These are phyloP conservation scores for Corythaeola cristata DNA, from an alignment of 2,113 vertebrate species.

Conservation along the genomic window DNA sequence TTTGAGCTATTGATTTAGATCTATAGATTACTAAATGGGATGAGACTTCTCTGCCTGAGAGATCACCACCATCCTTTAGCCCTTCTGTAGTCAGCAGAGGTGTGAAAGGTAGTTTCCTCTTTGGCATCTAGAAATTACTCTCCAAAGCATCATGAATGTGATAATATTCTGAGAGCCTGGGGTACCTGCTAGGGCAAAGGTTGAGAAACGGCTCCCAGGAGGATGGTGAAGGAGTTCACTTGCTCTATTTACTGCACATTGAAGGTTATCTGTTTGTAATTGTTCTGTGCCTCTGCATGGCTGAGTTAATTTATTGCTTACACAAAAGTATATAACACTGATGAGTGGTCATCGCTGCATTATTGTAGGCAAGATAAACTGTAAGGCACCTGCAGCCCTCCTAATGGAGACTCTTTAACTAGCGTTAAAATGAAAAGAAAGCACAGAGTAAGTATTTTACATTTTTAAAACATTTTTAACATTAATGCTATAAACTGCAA, in stretches of 20 bases:
- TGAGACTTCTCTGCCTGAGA: neutral
- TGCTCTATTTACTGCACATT: neutral
- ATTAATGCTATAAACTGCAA: neutral
- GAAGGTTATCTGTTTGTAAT: constrained; percentile 16
- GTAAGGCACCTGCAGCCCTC: neutral
- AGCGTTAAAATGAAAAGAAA: neutral
- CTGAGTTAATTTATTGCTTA: neutral
- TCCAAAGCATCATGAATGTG: neutral
- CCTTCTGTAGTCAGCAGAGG: neutral
- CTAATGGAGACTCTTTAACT: neutral
- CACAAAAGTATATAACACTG: neutral
- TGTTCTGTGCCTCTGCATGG: neutral
- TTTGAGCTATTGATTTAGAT: neutral
- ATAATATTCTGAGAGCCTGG: neutral
- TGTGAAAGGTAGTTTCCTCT: neutral
- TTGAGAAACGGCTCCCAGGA: neutral
- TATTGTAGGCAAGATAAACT: neutral
- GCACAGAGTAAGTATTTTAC: neutral
- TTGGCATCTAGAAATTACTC: neutral
- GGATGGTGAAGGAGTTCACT: neutral
- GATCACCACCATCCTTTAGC: neutral
- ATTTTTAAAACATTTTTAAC: neutral
- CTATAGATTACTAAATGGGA: neutral
- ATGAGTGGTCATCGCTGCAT: neutral
- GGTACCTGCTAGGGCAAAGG: neutral